A percentile compares a stretch with the other conserved stretches of the same genome.
Conservation (phyloP, 2,797 vertebrate species). For the Bradypodion ventrale region DNA sequence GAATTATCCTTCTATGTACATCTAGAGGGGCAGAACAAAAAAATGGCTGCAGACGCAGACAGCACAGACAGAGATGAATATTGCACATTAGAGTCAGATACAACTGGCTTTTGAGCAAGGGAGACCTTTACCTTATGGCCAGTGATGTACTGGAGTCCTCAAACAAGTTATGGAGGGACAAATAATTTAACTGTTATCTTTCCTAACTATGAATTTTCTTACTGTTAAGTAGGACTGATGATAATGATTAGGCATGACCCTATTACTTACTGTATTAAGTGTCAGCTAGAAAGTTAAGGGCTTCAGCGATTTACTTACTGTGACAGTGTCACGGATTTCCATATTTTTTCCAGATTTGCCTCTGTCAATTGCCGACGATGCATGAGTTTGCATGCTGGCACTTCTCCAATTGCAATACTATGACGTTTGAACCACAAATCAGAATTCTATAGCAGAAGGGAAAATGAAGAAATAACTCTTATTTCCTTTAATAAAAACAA, state of each 20-base stretch:
- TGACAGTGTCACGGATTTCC: conserved; percentile 88
- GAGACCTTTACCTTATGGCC: no score
- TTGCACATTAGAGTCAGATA: no score
- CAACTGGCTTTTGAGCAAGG: no score
- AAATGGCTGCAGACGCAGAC: no score
- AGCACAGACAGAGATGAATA: no score
- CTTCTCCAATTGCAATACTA: conserved; percentile 94
- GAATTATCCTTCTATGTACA: neutral
- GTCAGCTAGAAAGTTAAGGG: conserved; percentile 22
- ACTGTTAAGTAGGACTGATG: neutral
- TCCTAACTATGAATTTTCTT: neutral
- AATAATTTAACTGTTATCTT: neutral
- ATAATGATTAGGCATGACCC: neutral
- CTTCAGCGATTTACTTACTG: conserved; percentile 67
- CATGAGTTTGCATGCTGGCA: conserved; percentile 86
- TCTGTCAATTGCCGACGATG: conserved; percentile 84
- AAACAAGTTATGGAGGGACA: neutral
- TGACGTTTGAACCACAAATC: conserved; percentile 94
- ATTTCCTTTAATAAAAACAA: neutral
- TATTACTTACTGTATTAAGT: neutral
- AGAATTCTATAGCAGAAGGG: conserved; percentile 75
- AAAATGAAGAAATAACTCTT: neutral
- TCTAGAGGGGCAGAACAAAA: neutral
- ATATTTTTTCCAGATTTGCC: conserved; percentile 87
- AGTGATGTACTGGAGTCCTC: neutral